Conservation (phyloP, 2,888 invertebrate genomes). For the Steinernema carpocapsae region DNA sequence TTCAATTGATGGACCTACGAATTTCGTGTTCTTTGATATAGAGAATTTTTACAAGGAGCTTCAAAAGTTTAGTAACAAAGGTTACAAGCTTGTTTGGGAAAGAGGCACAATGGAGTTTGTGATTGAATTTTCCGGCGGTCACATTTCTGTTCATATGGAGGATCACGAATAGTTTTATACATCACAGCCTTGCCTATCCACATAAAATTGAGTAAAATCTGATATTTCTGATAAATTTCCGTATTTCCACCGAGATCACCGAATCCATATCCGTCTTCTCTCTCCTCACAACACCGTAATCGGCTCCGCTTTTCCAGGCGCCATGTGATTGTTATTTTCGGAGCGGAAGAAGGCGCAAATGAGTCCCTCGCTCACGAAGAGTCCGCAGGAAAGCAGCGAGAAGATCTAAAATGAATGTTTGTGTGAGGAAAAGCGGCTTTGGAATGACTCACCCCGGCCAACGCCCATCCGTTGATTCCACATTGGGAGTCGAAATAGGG, state of each 20-base stretch:
- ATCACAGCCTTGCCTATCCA: no score
- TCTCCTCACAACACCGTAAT: not conserved
- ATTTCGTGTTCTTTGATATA: no score
- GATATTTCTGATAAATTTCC: not conserved
- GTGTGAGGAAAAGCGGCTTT: not conserved
- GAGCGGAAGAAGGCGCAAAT: constrained; percentile 63
- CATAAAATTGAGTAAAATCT: not conserved
- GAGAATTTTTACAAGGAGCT: no score
- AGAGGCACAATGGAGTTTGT: no score
- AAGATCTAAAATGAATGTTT: constrained; percentile 55
- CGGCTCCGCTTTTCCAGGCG: not conserved
- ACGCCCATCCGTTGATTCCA: constrained; percentile 66
- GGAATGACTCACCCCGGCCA: constrained; percentile 59
- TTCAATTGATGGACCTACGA: no score
- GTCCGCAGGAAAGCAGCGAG: constrained; percentile 63
- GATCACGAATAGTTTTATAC: no score
- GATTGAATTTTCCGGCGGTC: no score
- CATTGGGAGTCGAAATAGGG: constrained; percentile 60
- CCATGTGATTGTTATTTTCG: constrained; percentile 38
- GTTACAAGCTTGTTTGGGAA: no score
- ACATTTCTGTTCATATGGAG: no score
- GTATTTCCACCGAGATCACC: constrained; percentile 28
- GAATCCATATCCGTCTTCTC: not conserved
- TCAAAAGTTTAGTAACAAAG: no score
- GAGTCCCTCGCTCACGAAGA: constrained; percentile 65